Evolutionary conservation across 2,888 invertebrate genomes (phyloP).

Genomic region (Dioctria linearis): DNA sequence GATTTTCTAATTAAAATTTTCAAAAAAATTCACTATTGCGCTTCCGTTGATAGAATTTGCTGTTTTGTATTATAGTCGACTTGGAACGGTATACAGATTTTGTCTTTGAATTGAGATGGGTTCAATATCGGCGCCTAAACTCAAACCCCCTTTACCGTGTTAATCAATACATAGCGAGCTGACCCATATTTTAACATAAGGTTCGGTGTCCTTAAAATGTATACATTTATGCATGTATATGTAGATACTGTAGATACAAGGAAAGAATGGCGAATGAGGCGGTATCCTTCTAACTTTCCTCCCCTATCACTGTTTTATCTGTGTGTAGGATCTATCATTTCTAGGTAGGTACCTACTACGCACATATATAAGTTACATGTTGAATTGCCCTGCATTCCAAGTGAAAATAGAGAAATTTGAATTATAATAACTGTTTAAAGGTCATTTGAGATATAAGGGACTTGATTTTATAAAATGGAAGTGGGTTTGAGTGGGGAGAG

Average conservation of each 20-base stretch:
- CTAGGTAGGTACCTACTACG: no score
- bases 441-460: constrained; percentile 16
- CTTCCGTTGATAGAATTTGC: no score
- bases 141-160: constrained; percentile 17
- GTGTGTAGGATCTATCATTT: no score
- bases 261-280: no score
- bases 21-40: background rate
- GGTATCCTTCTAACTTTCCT: no score
- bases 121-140: background rate
- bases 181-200: constrained; percentile 47
- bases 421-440: constrained; percentile 28
- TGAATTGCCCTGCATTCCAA: background rate
- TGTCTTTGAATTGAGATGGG: constrained; percentile 11
- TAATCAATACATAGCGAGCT: constrained; percentile 44
- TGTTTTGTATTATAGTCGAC: background rate
- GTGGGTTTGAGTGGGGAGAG: background rate
- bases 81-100: constrained; percentile 22
- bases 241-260: no score
- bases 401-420: constrained; percentile 35
- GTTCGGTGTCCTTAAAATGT: constrained; percentile 48
- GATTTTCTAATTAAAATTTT: background rate
- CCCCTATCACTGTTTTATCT: no score
- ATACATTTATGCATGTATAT: background rate
- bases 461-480: background rate
- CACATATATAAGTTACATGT: constrained; percentile 12